These are phyloP conservation scores for Petrolisthes manimaculis DNA, from an alignment of 2,888 invertebrate genomes.

Conservation along the genomic window DNA sequence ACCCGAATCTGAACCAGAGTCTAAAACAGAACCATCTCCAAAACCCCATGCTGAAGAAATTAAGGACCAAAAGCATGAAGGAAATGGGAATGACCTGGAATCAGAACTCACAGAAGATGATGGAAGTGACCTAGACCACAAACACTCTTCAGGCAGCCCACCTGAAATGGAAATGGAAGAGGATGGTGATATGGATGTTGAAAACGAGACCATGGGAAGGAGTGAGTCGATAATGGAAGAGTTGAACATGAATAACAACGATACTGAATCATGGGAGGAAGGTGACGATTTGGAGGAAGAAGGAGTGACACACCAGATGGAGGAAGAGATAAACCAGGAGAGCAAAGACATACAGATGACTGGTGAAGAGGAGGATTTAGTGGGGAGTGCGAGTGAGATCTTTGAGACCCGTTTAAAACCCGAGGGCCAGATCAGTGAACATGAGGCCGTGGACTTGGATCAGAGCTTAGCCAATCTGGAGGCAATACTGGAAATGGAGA, in stretches of 20 bases:
- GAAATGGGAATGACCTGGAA: too few species aligned
- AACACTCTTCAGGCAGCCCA: neutral
- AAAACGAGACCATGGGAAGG: neutral
- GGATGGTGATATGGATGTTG: neutral
- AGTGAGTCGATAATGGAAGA: too few species aligned
- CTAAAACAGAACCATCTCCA: too few species aligned
- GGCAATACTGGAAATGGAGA: slow-evolving; percentile 16
- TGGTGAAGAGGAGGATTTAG: neutral
- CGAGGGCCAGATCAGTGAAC: neutral
- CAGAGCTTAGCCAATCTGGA: neutral
- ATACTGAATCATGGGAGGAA: too few species aligned
- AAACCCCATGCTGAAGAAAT: neutral
- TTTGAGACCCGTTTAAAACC: neutral
- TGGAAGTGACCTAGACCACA: too few species aligned
- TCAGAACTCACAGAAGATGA: neutral
- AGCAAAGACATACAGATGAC: neutral
- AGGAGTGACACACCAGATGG: neutral
- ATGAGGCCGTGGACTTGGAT: neutral
- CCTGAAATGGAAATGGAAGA: neutral
- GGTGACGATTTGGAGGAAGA: too few species aligned
- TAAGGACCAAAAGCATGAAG: too few species aligned
- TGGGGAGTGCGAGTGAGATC: slow-evolving; percentile 13
- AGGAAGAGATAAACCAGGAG: neutral
- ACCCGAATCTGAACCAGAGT: neutral
- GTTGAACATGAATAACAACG: too few species aligned